Evolutionary conservation across 35 echinoderm and acorn worm genomes (phyloP).

Genomic region (Apostichopus parvimensis): DNA sequence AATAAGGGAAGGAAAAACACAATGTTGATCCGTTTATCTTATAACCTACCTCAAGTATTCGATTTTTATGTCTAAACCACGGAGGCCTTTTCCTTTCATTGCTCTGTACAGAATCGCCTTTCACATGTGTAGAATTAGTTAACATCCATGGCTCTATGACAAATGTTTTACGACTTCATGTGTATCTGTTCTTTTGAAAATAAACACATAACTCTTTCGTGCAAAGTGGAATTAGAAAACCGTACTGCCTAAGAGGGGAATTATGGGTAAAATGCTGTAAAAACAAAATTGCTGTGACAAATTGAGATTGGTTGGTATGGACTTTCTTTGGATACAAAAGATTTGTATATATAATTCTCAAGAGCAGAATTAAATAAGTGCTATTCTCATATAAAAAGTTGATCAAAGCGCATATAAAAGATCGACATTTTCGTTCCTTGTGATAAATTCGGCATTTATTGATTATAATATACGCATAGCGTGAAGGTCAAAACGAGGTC

Average conservation of each 20-base stretch:
- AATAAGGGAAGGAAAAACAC: no score
- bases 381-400: neutral
- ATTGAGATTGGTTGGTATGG: no score
- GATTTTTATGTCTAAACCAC: constrained; percentile 10
- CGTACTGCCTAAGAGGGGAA: neutral
- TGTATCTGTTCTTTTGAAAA: neutral
- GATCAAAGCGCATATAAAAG: neutral
- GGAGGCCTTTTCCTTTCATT: neutral
- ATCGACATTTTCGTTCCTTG: neutral
- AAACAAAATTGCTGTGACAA: no score
- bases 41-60: neutral
- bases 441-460: neutral
- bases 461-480: neutral
- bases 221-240: neutral
- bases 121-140: neutral
- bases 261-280: neutral
- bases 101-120: neutral
- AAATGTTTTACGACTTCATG: neutral
- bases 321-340: no score
- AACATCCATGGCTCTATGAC: neutral
- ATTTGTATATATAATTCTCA: no score
- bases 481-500: no score
- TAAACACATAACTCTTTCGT: constrained; percentile 14
- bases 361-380: no score
- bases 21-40: constrained; percentile 9